These are phyloP conservation scores for Leptinotarsa texana DNA, from an alignment of 1,140 invertebrate genomes.

Conservation along the genomic window DNA sequence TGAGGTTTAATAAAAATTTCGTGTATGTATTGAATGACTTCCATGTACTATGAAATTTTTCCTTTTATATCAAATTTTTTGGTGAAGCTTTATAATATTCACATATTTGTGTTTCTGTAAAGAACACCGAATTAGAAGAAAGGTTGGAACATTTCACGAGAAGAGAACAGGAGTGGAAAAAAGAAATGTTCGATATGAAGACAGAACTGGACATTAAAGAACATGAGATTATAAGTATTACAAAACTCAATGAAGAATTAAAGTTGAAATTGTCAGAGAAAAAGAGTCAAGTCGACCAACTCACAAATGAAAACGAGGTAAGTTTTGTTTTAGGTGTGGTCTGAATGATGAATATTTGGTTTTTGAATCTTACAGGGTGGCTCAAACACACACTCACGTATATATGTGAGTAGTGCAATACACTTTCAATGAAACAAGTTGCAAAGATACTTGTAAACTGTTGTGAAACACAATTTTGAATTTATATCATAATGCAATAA, in stretches of 20 bases:
- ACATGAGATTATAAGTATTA: conserved; percentile 21
- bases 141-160: conserved; percentile 20
- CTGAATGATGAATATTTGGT: too few species aligned
- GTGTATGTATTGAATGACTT: too few species aligned
- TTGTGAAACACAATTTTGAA: too few species aligned
- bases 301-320: conserved; percentile 33
- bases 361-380: too few species aligned
- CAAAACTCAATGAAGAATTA: conserved; percentile 29
- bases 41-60: not conserved
- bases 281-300: conserved; percentile 31
- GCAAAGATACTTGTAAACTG: too few species aligned
- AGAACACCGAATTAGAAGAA: conserved; percentile 38
- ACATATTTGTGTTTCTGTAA: too few species aligned
- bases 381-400: too few species aligned
- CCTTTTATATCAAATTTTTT: not conserved
- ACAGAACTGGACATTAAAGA: conserved; percentile 34
- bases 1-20: too few species aligned
- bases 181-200: conserved; percentile 33
- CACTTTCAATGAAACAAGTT: too few species aligned
- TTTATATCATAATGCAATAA: too few species aligned
- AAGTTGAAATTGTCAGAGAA: conserved; percentile 27
- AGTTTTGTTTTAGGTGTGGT: not conserved
- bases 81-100: too few species aligned
- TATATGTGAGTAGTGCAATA: too few species aligned
- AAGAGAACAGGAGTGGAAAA: conserved; percentile 27